Conservation (phyloP, 2,113 vertebrate species). For the Callorhinus ursinus region DNA sequence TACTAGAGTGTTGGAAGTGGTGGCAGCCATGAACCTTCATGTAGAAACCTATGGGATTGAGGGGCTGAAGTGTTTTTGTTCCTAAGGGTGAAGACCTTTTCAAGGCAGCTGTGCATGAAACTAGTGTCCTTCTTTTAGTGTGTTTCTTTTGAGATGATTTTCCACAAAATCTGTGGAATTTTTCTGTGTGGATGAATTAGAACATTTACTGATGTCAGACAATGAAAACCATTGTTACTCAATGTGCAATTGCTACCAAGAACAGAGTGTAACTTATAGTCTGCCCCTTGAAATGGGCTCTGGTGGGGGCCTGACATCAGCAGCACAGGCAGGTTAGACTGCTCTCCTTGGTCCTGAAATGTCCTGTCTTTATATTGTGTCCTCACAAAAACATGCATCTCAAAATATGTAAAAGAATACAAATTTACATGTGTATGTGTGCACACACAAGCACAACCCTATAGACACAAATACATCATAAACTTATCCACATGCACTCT, state of each 20-base stretch:
- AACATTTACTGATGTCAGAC: slow-evolving; percentile 28
- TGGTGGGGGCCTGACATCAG: neutral
- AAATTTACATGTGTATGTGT: neutral
- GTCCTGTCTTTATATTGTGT: neutral
- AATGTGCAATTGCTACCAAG: neutral
- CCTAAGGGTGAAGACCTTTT: neutral
- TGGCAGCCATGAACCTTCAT: neutral
- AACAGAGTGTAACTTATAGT: neutral
- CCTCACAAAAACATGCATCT: neutral
- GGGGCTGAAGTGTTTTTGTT: neutral
- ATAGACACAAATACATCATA: neutral
- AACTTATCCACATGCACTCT: neutral
- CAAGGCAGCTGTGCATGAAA: neutral
- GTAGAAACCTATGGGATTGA: neutral
- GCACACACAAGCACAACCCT: neutral
- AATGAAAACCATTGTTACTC: slow-evolving; percentile 23
- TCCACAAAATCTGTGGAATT: neutral
- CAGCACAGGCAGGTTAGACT: neutral
- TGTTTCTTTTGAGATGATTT: neutral
- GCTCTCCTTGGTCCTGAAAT: slow-evolving; percentile 5
- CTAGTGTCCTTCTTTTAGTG: neutral
- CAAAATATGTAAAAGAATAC: neutral
- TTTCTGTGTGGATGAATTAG: neutral
- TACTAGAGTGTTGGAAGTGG: neutral
- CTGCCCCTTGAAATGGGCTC: neutral